Evolutionary conservation across 2,113 vertebrate species (phyloP), one percentile per base, ranked within the genome.

Genomic region (Neogobius melanostomus): DNA sequence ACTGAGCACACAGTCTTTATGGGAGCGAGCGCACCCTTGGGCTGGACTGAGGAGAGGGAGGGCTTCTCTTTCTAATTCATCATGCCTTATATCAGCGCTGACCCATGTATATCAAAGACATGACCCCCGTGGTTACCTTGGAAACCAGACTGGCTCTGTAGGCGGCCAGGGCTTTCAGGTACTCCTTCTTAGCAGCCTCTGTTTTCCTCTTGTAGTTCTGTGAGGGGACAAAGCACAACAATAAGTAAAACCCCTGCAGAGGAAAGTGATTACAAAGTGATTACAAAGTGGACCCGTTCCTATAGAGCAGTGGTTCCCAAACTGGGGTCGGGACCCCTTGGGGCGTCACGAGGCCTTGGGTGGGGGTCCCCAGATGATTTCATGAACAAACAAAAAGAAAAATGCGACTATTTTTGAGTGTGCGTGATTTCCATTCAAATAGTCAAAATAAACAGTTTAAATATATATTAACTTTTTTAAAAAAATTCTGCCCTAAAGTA

Each of bases 151-250:
- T 99, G 90, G 97, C 98, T 93, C 97, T 89, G 94, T 99, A 99
- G 5, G 97, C 96, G 4, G 98, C 97, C 90, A 99, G 93, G 73
- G 98, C 98, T 91, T 99, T 99, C 92, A 99, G 94, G 90, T 99
- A 99, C 78, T 99, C 98, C 91, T 99, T 99, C 94, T 99, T 99
- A 0, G 98, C 98, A 0, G 97, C 97, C 93, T 99, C 97, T 7
- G 97, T 98, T 95, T 99, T 99, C 93, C 96, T 96, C 93, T 99
- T 99, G 91, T 99, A 99, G 16, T 92, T 98, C 98, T 99, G 93
- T 52, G 94, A 56, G 17, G 52, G 94, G 82, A 87, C 69, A 75
- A 91, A 89, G 90, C 77, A 91, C 85, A 89, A 88, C 77, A 86
- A 87, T 47, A 59, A 65, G 77, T 61, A 87, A 74, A 87, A 86